These are phyloP conservation scores for Columbina picui DNA, from an alignment of 2,113 vertebrate genomes.

Conservation along the genomic window DNA sequence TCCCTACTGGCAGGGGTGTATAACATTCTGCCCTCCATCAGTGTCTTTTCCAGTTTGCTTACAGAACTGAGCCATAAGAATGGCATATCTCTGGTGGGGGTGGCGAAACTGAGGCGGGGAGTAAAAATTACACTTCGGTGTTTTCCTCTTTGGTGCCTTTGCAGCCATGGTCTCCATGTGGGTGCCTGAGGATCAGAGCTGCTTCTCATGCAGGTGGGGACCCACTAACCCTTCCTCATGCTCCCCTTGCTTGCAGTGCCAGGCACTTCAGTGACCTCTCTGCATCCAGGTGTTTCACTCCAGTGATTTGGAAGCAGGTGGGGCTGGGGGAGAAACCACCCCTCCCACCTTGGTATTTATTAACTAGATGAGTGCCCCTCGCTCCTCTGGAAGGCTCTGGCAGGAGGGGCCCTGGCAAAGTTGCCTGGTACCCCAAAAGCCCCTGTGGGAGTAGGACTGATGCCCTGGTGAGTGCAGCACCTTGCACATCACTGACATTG, in stretches of 20 bases:
- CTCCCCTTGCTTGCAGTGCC: background rate
- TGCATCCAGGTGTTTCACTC: background rate
- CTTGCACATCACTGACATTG: accelerated
- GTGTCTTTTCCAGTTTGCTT: background rate
- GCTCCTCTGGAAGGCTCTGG: accelerated
- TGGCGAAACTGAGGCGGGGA: slow-evolving; percentile 10
- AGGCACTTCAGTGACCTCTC: background rate
- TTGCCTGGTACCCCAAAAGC: background rate
- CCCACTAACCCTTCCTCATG: accelerated
- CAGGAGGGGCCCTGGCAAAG: background rate
- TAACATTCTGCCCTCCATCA: background rate
- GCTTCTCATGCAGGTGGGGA: background rate
- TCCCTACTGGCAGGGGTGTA: accelerated
- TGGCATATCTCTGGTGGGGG: accelerated
- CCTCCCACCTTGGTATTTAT: background rate
- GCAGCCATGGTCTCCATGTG: accelerated
- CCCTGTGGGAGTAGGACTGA: accelerated
- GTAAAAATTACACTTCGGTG: accelerated
- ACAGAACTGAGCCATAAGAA: background rate
- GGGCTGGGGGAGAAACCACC: background rate
- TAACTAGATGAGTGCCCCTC: accelerated
- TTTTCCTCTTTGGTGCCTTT: background rate
- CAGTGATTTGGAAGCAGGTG: background rate
- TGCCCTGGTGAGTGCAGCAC: accelerated
- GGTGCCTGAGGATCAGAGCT: background rate